Conservation (phyloP, 2,797 vertebrate species). For the Chiroxiphia lanceolata region DNA sequence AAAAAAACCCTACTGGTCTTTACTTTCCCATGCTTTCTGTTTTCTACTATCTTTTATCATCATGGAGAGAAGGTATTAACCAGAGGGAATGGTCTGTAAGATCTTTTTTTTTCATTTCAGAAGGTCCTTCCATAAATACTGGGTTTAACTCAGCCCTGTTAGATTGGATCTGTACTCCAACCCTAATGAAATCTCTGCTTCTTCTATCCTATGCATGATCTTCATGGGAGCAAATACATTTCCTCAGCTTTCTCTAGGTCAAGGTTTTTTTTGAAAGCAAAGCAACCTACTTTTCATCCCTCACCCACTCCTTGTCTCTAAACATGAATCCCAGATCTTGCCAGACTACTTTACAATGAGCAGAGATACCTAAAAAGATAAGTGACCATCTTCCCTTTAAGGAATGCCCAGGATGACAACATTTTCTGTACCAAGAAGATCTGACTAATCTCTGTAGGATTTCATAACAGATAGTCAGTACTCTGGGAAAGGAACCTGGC, state of each 20-base stretch:
- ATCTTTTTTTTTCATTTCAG: not conserved
- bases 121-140: not conserved
- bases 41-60: not conserved
- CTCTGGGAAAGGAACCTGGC: conserved; percentile 28
- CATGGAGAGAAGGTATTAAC: not conserved
- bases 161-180: not conserved
- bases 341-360: not conserved
- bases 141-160: not conserved
- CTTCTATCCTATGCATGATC: not conserved
- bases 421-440: not conserved
- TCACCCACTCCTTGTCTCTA: not conserved
- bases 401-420: not conserved
- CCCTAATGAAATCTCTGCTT: not conserved
- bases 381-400: conserved; percentile 26
- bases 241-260: not conserved
- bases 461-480: conserved; percentile 8
- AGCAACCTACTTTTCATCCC: not conserved
- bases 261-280: not conserved
- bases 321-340: not conserved
- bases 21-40: not conserved
- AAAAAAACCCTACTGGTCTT: not conserved
- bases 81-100: not conserved
- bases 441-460: conserved; percentile 34
- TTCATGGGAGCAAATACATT: not conserved
- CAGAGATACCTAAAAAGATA: conserved; percentile 49